Evolutionary conservation across 2,797 vertebrate genomes (phyloP).

Genomic region (Arremon aurantiirostris): DNA sequence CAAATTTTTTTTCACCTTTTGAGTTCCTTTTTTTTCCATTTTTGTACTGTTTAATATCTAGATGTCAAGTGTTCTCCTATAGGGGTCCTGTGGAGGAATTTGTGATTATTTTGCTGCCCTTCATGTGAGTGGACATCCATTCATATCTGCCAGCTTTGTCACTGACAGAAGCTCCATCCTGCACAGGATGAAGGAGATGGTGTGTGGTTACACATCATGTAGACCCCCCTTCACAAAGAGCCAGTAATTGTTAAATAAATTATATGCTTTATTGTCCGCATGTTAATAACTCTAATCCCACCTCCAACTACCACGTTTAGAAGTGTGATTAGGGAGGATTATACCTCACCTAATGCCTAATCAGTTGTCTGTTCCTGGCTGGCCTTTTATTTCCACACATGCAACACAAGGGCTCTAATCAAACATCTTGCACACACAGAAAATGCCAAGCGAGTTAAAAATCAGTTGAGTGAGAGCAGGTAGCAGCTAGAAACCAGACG

Average conservation of each 20-base stretch:
- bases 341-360: slow-evolving; percentile 63
- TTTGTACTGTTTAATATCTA: not conserved
- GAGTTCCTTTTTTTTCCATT: not conserved
- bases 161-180: not conserved
- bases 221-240: not conserved
- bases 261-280: slow-evolving; percentile 48
- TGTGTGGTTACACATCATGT: not conserved
- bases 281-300: slow-evolving; percentile 59
- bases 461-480: slow-evolving; percentile 12
- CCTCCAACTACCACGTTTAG: slow-evolving; percentile 53
- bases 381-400: slow-evolving; percentile 45
- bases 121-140: not conserved
- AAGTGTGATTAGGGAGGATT: slow-evolving; percentile 62
- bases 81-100: not conserved
- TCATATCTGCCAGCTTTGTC: not conserved
- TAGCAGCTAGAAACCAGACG: slow-evolving; percentile 3
- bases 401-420: not conserved
- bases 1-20: not conserved
- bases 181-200: not conserved
- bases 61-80: not conserved
- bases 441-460: not conserved
- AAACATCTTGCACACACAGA: not conserved
- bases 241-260: slow-evolving; percentile 66
- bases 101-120: not conserved
- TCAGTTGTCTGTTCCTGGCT: slow-evolving; percentile 35